Evolutionary conservation across 2,797 vertebrate species (phyloP).

Genomic region (Acridotheres tristis): DNA sequence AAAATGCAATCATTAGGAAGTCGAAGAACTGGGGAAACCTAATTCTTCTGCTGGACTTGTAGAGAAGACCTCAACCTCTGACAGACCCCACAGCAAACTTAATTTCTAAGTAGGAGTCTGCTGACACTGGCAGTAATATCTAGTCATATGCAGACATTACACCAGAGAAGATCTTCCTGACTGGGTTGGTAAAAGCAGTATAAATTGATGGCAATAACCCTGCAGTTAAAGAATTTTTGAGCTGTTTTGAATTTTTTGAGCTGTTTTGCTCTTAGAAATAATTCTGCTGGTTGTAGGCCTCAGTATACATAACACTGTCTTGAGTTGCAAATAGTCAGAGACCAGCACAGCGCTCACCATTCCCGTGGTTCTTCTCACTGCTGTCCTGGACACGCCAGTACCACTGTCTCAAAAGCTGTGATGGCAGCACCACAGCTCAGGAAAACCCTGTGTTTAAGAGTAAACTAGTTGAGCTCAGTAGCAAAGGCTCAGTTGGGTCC

Average conservation of each 20-base stretch:
- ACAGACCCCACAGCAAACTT: neutral
- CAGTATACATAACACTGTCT: rapidly evolving
- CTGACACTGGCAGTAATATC: neutral
- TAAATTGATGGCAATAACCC: neutral
- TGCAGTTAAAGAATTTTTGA: neutral
- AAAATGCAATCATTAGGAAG: neutral
- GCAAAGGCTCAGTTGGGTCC: neutral
- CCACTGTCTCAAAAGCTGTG: neutral
- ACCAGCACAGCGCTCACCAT: rapidly evolving
- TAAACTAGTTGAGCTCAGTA: neutral
- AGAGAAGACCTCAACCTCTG: neutral
- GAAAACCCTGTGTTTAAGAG: neutral
- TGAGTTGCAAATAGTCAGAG: neutral
- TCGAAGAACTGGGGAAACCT: neutral
- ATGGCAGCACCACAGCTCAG: neutral
- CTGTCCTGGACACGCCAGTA: neutral
- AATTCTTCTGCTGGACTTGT: neutral
- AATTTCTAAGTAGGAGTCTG: neutral
- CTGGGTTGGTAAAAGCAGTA: neutral
- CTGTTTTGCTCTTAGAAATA: neutral
- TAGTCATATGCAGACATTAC: neutral
- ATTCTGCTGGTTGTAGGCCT: neutral
- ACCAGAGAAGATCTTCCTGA: neutral
- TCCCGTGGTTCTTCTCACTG: rapidly evolving
- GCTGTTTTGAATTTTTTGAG: neutral